Evolutionary conservation across 2,888 invertebrate genomes (phyloP).

Genomic region (Raillietiella orientalis): DNA sequence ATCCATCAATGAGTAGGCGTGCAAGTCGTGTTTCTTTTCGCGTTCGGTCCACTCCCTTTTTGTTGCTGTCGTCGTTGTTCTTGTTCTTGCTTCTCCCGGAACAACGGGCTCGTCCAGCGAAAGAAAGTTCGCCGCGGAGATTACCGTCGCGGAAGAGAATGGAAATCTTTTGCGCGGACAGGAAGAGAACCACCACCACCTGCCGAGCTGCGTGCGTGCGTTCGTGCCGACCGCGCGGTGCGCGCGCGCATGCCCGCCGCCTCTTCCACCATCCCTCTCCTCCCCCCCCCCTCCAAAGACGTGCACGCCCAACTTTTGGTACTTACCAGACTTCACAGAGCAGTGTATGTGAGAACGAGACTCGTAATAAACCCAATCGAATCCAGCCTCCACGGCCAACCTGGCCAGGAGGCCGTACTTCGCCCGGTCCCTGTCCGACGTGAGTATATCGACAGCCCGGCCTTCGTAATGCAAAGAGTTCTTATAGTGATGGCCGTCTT

Average conservation of each 20-base stretch:
- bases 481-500: conserved; percentile 33
- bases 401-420: conserved; percentile 89
- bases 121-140: no score
- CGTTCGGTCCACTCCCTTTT: no score
- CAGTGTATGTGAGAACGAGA: conserved; percentile 80
- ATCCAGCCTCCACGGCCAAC: conserved; percentile 80
- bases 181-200: no score
- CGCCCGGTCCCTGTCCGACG: conserved; percentile 62
- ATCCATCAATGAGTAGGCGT: no score
- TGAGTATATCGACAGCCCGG: conserved; percentile 77
- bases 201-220: no score
- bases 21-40: no score
- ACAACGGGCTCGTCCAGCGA: no score
- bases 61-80: no score
- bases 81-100: no score
- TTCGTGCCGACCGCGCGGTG: no score
- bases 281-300: background rate
- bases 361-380: conserved; percentile 96
- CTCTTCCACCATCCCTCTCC: background rate
- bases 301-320: background rate
- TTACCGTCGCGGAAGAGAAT: no score
- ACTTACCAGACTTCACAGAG: conserved; percentile 80
- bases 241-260: background rate
- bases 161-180: no score
- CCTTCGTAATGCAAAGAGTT: conserved; percentile 88